phyloP scores from a whole-genome alignment of 2,797 vertebrate genomes.

The Zalophus californianus region DNA sequence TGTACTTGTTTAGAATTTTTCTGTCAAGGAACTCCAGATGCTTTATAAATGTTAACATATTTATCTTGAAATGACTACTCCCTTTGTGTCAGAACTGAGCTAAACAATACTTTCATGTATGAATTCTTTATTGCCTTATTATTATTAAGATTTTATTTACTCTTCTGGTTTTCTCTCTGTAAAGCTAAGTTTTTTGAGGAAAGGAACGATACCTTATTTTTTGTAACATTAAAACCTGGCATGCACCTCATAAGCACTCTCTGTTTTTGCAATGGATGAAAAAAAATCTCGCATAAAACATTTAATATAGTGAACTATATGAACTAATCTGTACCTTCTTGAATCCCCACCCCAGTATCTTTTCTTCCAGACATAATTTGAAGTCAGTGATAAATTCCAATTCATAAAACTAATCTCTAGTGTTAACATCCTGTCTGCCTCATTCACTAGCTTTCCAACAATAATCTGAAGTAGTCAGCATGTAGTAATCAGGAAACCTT shows the following conservation, averaged over 20 bases:
- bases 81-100: not conserved
- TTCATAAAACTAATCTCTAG: constrained; percentile 68
- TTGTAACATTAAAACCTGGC: not conserved
- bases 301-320: not conserved
- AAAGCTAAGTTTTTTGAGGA: not conserved
- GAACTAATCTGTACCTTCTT: not conserved
- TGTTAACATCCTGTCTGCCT: constrained; percentile 60
- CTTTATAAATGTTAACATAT: not conserved
- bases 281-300: not conserved
- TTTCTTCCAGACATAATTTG: constrained; percentile 57
- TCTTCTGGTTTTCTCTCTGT: not conserved
- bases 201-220: not conserved
- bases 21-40: not conserved
- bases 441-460: constrained; percentile 51
- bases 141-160: not conserved
- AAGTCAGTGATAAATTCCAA: constrained; percentile 58
- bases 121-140: not conserved
- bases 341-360: constrained; percentile 9
- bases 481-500: constrained; percentile 60
- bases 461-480: not conserved
- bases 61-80: not conserved
- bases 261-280: not conserved
- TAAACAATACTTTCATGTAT: not conserved
- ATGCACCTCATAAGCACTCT: not conserved
- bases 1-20: not conserved